phyloP scores from a whole-genome alignment of 1,140 invertebrate species.

The Reticulitermes speratus region DNA sequence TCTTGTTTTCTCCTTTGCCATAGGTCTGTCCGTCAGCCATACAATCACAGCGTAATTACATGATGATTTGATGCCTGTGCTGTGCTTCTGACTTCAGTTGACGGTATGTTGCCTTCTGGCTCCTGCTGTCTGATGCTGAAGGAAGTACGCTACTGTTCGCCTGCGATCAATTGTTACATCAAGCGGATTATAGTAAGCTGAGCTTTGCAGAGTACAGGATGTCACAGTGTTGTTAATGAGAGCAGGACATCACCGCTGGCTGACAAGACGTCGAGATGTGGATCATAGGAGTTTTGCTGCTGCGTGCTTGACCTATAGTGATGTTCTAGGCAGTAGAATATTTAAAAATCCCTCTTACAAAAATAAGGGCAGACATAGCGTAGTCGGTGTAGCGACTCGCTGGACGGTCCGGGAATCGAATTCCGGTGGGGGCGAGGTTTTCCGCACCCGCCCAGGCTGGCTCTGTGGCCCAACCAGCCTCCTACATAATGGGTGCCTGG shows the following conservation, averaged over 20 bases:
- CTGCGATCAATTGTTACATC: not conserved
- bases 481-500: no score
- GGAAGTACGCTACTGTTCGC: not conserved
- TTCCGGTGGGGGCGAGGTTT: no score
- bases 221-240: not conserved
- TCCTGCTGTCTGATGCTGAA: not conserved
- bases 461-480: no score
- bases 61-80: slow-evolving; percentile 1
- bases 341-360: no score
- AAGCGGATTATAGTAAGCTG: not conserved
- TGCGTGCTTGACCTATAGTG: no score
- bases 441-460: no score
- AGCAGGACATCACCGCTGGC: not conserved
- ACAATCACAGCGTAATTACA: slow-evolving; percentile 11
- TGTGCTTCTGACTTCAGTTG: not conserved
- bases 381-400: no score
- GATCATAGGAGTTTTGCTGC: no score
- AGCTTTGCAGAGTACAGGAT: not conserved
- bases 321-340: no score
- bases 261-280: not conserved
- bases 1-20: not conserved
- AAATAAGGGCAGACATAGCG: no score
- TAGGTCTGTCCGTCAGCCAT: not conserved
- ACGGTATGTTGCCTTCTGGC: not conserved
- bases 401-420: no score